A percentile compares a stretch with the other conserved stretches of the same genome.
phyloP scores from a whole-genome alignment of 2,797 vertebrate genomes.

The Podarcis lilfordi region DNA sequence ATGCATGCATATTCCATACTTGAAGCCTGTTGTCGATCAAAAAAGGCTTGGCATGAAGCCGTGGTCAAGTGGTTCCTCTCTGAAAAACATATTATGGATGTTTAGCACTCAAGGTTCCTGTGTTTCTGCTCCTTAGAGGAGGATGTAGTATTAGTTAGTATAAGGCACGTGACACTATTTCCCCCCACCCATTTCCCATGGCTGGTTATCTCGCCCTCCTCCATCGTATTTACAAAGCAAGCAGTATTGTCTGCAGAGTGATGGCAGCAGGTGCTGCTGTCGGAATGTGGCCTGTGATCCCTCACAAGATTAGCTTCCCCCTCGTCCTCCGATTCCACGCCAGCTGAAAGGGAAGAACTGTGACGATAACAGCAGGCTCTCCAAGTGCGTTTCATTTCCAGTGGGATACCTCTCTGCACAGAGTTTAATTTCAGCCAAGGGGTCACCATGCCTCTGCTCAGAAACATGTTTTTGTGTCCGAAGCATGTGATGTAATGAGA shows the following conservation, averaged over 20 bases:
- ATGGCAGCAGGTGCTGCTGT: slow-evolving; percentile 81
- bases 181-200: slow-evolving; percentile 30
- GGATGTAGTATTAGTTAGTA: not conserved
- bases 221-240: slow-evolving; percentile 57
- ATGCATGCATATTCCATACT: slow-evolving; percentile 22
- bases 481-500: not conserved
- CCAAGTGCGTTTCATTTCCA: slow-evolving; percentile 35
- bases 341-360: slow-evolving; percentile 70
- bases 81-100: not conserved
- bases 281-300: slow-evolving; percentile 77
- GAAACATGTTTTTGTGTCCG: not conserved
- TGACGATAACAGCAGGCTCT: not conserved
- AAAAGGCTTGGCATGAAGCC: not conserved
- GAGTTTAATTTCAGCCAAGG: not conserved
- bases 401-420: slow-evolving; percentile 33
- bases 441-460: not conserved
- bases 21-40: slow-evolving; percentile 8
- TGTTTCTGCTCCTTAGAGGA: not conserved
- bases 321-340: slow-evolving; percentile 67
- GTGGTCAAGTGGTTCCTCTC: not conserved
- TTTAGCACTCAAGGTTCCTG: not conserved
- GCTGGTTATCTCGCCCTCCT: slow-evolving; percentile 32
- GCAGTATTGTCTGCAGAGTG: slow-evolving; percentile 73
- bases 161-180: not conserved
- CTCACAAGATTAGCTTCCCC: slow-evolving; percentile 74